A percentile compares a stretch with the other conserved stretches of the same genome.
Evolutionary conservation across 2,888 invertebrate species (phyloP).

Genomic region (Protula sp.): DNA sequence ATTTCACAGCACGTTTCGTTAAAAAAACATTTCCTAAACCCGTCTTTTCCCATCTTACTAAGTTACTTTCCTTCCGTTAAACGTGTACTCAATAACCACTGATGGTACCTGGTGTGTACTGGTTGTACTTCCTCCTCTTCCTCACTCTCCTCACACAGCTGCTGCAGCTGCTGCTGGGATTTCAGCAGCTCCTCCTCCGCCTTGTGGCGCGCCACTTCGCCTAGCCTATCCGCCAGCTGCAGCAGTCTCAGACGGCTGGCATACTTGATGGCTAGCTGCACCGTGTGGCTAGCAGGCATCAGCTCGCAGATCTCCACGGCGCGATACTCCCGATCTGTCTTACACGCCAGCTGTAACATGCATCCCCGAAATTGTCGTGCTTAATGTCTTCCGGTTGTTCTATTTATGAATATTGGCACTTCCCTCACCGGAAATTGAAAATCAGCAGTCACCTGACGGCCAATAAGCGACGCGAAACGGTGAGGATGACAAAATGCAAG

Average conservation of each 20-base stretch:
- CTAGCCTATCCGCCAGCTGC: slow-evolving; percentile 73
- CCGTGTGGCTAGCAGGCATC: slow-evolving; percentile 69
- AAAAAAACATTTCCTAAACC: no score
- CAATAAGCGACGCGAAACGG: no score
- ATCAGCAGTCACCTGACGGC: no score
- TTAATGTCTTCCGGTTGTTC: no score
- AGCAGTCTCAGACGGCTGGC: slow-evolving; percentile 72
- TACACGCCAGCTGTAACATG: slow-evolving; percentile 70
- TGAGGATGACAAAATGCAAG: no score
- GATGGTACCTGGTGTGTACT: no score
- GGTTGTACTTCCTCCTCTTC: not conserved
- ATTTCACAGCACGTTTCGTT: no score
- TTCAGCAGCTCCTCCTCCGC: slow-evolving; percentile 27
- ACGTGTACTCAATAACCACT: no score
- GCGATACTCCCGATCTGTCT: slow-evolving; percentile 75
- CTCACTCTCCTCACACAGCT: not conserved
- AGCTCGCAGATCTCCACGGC: slow-evolving; percentile 81
- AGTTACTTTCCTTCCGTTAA: no score
- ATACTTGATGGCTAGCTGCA: slow-evolving; percentile 83
- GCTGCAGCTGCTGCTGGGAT: not conserved
- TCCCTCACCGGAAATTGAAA: no score
- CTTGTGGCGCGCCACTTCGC: slow-evolving; percentile 57
- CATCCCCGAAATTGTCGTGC: not conserved
- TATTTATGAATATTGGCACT: no score
- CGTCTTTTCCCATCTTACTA: no score